Base-by-base conservation (phyloP, 35 echinoderm and acorn worm genomes). In the Ptychodera flava region DNA sequence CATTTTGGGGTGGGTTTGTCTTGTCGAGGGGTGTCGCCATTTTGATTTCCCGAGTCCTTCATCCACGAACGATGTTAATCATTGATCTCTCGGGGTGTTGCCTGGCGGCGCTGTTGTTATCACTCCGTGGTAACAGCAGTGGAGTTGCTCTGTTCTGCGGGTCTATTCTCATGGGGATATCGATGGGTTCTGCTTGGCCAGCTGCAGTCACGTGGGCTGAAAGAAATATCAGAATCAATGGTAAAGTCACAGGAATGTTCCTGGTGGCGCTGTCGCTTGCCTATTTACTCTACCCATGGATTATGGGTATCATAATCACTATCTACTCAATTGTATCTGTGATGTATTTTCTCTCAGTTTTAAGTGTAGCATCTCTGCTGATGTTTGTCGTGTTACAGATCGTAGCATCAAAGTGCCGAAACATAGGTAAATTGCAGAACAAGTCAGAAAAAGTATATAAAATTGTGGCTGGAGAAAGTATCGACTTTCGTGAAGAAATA, bases 111-210 rank as follows among this genome's bases (percentile, higher is more conserved):
- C 1, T 88, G 0, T 76, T 85, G 1, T 36, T 99, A 76, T 29
- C 88, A 0, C 36, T 88, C 76, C 85, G 82, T 30, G 88, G 38
- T 0, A 75, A 94, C 16, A 84, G 35, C 15, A 82, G 36, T n/a
- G 33, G 31, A 16, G 52, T 35, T 16, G 81, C 77, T 33, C 80
- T 99, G 0, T 99, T 92, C 92, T 1, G 86, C 22, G 90, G 96
- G 12, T 91, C 90, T 12, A 88, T 84, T 35, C 27, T 85, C 0
- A 38, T 94, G 2, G 96, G 92, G 0, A 34, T 91, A 32, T 92
- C 92, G 0, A 94, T 97, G 92, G 96, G 90, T 10, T 99, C 96
- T 0, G 79, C 94, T 22, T 94, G 94, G 36, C 96, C 96, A 34
- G 83, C 86, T 30, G 92, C 90, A 10, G 90, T 99, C 83, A 86